These are phyloP conservation scores for Dendroctonus ponderosae DNA, from an alignment of 1,140 invertebrate genomes.

Conservation along the genomic window DNA sequence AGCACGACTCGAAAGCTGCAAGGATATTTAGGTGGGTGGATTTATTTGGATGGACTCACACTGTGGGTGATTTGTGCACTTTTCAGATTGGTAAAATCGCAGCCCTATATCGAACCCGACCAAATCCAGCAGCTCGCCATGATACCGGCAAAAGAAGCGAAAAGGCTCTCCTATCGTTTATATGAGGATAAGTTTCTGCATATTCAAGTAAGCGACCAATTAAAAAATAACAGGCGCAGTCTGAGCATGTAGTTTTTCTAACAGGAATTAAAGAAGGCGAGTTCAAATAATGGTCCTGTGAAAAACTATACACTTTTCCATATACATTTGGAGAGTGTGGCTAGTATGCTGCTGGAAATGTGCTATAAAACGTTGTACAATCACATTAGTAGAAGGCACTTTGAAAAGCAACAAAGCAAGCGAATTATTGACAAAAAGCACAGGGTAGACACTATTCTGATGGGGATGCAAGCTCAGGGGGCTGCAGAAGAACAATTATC, in stretches of 20 bases:
- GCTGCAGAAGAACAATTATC: conserved; percentile 72
- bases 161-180: conserved; percentile 76
- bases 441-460: conserved; percentile 74
- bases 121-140: conserved; percentile 85
- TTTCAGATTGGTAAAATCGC: conserved; percentile 67
- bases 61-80: not conserved
- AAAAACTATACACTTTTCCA: conserved; percentile 76
- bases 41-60: not conserved
- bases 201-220: conserved; percentile 51
- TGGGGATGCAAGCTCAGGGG: conserved; percentile 70
- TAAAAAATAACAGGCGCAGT: not conserved
- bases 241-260: not conserved
- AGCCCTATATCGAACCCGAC: conserved; percentile 82
- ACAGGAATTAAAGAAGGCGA: conserved; percentile 61
- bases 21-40: conserved; percentile 80
- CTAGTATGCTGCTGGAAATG: conserved; percentile 69
- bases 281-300: conserved; percentile 56
- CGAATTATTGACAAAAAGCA: conserved; percentile 83
- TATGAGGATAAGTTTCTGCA: conserved; percentile 81
- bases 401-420: conserved; percentile 64
- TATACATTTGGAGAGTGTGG: conserved; percentile 69
- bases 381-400: conserved; percentile 60
- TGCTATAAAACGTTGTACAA: conserved; percentile 78
- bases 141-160: conserved; percentile 86
- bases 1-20: conserved; percentile 81